Conservation (phyloP, 2,113 vertebrate species). For the Cacatua alba region DNA sequence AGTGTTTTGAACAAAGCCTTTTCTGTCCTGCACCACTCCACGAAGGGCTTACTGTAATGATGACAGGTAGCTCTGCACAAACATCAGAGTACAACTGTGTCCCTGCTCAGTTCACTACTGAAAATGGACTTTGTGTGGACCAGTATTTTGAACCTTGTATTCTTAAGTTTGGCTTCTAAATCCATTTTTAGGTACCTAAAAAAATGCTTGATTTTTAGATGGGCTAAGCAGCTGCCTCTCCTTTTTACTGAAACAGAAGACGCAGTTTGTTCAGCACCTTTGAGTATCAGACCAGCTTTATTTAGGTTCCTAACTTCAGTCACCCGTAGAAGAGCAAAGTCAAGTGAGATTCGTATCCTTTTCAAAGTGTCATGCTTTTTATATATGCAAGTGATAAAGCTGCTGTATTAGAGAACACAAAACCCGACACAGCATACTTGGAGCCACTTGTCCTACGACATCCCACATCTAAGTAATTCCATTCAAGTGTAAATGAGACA, state of each 20-base stretch:
- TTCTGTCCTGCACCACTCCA: not conserved
- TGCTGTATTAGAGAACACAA: not conserved
- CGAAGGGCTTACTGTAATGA: not conserved
- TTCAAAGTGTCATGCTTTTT: not conserved
- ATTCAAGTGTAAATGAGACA: slow-evolving; percentile 48
- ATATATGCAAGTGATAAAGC: not conserved
- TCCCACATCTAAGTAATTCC: slow-evolving; percentile 29
- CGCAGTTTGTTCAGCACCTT: not conserved
- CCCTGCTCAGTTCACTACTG: not conserved
- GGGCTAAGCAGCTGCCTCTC: slow-evolving; percentile 3
- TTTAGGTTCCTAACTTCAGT: not conserved
- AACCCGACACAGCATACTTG: not conserved
- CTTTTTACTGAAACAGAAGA: not conserved
- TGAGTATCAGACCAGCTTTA: not conserved
- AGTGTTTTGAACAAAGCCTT: not conserved
- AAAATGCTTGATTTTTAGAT: not conserved
- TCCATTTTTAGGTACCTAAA: not conserved
- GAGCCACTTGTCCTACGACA: not conserved
- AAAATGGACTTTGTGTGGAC: not conserved
- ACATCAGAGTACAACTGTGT: rapidly evolving
- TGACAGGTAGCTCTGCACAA: not conserved
- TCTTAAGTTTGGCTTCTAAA: not conserved
- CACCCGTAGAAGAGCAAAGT: not conserved
- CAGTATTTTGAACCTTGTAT: not conserved
- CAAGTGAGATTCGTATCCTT: not conserved